phyloP scores from a whole-genome alignment of 2,113 vertebrate genomes.

The Cottus gobio region DNA sequence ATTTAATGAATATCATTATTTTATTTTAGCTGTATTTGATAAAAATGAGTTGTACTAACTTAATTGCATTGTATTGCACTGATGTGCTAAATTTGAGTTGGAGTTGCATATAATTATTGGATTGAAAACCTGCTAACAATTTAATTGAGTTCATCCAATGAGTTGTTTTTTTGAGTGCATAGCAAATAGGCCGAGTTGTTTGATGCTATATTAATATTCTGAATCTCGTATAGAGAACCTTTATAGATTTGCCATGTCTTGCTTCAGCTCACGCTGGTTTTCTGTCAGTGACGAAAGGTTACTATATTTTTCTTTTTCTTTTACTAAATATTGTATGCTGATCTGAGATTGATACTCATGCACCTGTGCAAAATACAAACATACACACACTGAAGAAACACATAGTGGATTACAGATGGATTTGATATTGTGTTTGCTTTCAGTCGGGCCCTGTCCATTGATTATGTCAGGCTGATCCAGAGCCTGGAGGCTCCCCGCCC shows the following conservation, averaged over 20 bases:
- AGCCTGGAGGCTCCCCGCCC: constrained; percentile 27
- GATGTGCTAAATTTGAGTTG: too few relatives aligned
- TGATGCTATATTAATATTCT: neutral
- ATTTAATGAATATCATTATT: too few relatives aligned
- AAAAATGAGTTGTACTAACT: too few relatives aligned
- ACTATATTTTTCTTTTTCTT: constrained; percentile 1
- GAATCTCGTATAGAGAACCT: neutral
- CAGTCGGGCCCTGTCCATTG: constrained; percentile 48
- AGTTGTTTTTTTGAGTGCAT: too few relatives aligned
- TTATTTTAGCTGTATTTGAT: too few relatives aligned
- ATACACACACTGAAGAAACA: constrained; percentile 23
- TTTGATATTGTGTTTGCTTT: constrained; percentile 70
- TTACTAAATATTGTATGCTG: constrained; percentile 1
- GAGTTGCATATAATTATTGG: too few relatives aligned
- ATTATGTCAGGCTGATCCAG: constrained; percentile 68
- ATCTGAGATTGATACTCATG: constrained; percentile 10
- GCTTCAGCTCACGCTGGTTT: neutral
- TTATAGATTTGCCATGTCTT: neutral
- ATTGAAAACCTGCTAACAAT: too few relatives aligned
- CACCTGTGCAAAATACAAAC: neutral
- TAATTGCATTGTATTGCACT: too few relatives aligned
- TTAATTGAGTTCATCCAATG: too few relatives aligned
- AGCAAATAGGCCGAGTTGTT: neutral
- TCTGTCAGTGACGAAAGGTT: constrained; percentile 17
- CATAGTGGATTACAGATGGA: constrained; percentile 60